phyloP scores from a whole-genome alignment of 92 coral and sea anemone genomes.

The Palythoa grandis region DNA sequence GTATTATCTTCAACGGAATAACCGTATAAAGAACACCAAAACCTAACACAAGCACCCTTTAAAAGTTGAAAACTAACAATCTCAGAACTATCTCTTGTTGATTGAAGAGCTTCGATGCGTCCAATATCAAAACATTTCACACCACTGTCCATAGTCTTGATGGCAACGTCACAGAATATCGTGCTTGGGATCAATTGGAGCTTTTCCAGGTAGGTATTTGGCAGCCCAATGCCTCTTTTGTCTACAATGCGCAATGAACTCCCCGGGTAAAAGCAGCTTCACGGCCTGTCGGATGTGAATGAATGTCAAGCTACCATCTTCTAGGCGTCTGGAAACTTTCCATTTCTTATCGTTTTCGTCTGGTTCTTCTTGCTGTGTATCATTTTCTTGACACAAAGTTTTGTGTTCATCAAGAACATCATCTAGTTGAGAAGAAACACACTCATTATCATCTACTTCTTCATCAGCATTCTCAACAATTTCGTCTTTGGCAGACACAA shows the following conservation, averaged over 20 bases:
- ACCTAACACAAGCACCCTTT: conserved; percentile 18
- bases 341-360: conserved; percentile 22
- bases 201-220: conserved; percentile 64
- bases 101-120: conserved; percentile 49
- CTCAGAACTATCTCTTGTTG: conserved; percentile 47
- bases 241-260: too few species aligned
- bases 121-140: conserved; percentile 37
- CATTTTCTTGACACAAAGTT: too few species aligned
- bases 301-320: conserved; percentile 28
- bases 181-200: conserved; percentile 64
- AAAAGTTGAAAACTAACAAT: conserved; percentile 28
- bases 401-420: too few species aligned
- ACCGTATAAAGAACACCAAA: conserved; percentile 34
- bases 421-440: too few species aligned
- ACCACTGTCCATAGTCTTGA: conserved; percentile 39
- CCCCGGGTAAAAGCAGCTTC: conserved; percentile 47
- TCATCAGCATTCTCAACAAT: too few species aligned
- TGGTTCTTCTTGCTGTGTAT: neutral
- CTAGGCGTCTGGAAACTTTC: conserved; percentile 32
- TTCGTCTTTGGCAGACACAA: neutral
- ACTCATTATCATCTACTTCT: conserved; percentile 31
- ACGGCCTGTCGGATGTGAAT: conserved; percentile 57
- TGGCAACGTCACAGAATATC: conserved; percentile 54
- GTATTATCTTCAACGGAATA: neutral
- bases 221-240: conserved; percentile 68